Percentiles rank a stretch among this genome's conserved stretches.
phyloP scores from a whole-genome alignment of 2,113 vertebrate genomes.

The Mastomys natalensis region DNA sequence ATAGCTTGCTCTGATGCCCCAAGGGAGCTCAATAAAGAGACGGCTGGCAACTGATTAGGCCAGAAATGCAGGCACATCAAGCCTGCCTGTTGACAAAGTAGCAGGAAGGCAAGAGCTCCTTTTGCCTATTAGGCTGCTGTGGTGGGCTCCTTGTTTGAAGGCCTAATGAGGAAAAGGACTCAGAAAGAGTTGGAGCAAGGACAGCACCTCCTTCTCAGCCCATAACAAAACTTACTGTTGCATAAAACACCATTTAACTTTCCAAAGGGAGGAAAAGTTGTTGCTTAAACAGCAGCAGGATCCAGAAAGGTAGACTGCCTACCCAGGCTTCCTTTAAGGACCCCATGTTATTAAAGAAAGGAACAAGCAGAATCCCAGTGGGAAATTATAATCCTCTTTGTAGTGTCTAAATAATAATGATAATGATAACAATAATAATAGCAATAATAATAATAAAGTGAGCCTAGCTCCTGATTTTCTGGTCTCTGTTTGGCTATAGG shows the following conservation, averaged over 20 bases:
- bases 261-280: neutral
- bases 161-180: conserved; percentile 65
- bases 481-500: neutral
- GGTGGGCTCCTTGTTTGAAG: neutral
- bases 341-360: neutral
- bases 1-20: conserved; percentile 45
- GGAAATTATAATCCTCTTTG: neutral
- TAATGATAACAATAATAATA: no score
- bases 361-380: neutral
- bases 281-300: neutral
- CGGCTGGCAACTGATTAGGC: conserved; percentile 48
- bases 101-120: conserved; percentile 52
- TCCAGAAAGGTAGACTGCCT: neutral
- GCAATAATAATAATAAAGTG: neutral
- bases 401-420: neutral
- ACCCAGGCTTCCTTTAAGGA: neutral
- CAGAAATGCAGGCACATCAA: conserved; percentile 42
- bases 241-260: conserved; percentile 37
- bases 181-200: neutral
- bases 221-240: neutral
- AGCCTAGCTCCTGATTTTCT: neutral
- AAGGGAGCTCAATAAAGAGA: conserved; percentile 49
- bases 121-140: conserved; percentile 19
- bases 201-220: neutral
- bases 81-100: conserved; percentile 24